A percentile compares a stretch with the other conserved stretches of the same genome.
These are phyloP conservation scores for Myodes glareolus DNA, from an alignment of 2,113 vertebrate species.

Conservation along the genomic window DNA sequence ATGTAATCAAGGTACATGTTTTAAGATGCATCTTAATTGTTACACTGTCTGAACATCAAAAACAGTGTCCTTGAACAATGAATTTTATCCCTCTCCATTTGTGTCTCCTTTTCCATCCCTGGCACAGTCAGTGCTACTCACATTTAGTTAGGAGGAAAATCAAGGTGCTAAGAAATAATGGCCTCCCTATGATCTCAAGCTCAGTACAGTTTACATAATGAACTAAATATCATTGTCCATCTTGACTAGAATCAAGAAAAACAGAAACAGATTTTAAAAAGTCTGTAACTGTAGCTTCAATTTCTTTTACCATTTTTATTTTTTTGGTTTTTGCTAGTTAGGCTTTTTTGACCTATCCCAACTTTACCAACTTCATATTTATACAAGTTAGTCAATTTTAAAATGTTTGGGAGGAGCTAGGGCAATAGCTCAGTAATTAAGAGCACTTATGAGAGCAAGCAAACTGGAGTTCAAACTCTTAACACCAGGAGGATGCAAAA, in stretches of 20 bases:
- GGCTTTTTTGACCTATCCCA: conserved; percentile 8
- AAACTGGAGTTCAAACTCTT: not conserved
- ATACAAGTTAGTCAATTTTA: conserved; percentile 18
- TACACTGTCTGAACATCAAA: not conserved
- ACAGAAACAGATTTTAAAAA: conserved; percentile 35
- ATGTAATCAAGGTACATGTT: not conserved
- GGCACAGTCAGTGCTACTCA: not conserved
- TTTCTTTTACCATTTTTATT: conserved; percentile 8
- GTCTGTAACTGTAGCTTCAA: conserved; percentile 6
- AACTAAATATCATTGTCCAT: not conserved
- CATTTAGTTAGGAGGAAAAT: not conserved
- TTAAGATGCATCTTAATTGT: not conserved
- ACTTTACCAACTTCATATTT: not conserved
- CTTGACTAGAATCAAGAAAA: conserved; percentile 12
- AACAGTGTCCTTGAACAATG: not conserved
- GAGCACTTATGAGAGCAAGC: not conserved
- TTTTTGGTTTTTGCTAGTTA: not conserved
- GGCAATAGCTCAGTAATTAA: not conserved
- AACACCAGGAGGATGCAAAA: not conserved
- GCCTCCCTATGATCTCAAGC: not conserved
- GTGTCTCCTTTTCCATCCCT: not conserved
- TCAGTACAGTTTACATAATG: not conserved
- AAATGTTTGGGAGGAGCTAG: not conserved
- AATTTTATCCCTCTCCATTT: not conserved
- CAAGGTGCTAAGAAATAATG: not conserved